A percentile compares a stretch with the other conserved stretches of the same genome.
Conservation (phyloP, 2,888 invertebrate genomes). For the Mimachlamys varia region DNA sequence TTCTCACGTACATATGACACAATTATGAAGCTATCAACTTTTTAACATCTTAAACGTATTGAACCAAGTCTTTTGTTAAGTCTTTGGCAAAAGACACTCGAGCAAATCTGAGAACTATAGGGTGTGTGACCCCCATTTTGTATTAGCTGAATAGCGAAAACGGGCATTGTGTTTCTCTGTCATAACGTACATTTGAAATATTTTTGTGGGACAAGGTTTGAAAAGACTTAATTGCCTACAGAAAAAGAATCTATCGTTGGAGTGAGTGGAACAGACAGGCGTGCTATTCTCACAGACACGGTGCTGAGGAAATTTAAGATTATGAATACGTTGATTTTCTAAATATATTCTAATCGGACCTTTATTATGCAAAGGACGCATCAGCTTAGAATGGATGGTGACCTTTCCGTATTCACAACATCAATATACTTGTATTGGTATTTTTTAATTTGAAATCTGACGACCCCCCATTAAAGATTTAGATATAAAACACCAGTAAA, state of each 20-base stretch:
- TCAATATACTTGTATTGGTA: neutral
- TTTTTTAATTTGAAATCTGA: slow-evolving; percentile 9
- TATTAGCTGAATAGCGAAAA: neutral
- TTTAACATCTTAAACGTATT: neutral
- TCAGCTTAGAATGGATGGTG: neutral
- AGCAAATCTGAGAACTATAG: neutral
- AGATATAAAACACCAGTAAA: neutral
- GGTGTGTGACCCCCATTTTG: neutral
- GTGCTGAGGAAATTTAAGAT: neutral
- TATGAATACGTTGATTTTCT: neutral
- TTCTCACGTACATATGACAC: neutral
- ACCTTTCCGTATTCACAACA: neutral
- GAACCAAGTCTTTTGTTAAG: neutral
- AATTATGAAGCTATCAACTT: neutral
- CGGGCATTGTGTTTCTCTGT: neutral
- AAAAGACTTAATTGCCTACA: neutral
- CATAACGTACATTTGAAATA: neutral
- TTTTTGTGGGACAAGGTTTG: neutral
- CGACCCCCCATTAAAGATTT: neutral
- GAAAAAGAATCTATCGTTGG: neutral
- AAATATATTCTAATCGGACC: neutral
- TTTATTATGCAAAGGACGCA: neutral
- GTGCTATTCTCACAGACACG: neutral
- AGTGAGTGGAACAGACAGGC: neutral
- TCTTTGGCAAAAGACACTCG: neutral